Conservation (phyloP, 2,797 vertebrate species). For the Geotria australis region DNA sequence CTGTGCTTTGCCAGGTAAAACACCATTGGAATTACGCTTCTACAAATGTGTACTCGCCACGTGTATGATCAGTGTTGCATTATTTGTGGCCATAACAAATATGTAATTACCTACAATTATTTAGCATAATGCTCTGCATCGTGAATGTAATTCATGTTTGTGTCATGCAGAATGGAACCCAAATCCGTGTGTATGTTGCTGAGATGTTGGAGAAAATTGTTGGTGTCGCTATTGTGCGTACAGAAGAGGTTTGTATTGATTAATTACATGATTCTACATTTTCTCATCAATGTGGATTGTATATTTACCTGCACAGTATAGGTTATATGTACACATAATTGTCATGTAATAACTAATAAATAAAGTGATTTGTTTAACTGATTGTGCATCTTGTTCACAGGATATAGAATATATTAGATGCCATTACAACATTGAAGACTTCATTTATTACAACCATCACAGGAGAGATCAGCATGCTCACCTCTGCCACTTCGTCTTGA, state of each 20-base stretch:
- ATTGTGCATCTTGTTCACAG: constrained; percentile 12
- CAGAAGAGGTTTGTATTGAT: constrained; percentile 35
- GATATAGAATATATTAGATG: constrained; percentile 40
- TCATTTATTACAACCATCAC: constrained; percentile 41
- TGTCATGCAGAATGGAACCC: constrained; percentile 20
- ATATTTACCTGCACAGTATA: too few relatives aligned
- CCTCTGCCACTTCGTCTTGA: constrained; percentile 34
- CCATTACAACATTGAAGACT: constrained; percentile 57
- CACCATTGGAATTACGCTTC: too few relatives aligned
- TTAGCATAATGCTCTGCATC: too few relatives aligned
- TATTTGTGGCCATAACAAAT: too few relatives aligned
- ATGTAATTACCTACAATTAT: too few relatives aligned
- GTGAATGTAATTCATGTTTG: neutral
- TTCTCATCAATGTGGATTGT: neutral
- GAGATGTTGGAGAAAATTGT: constrained; percentile 24
- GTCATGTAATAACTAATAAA: neutral
- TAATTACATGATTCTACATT: neutral
- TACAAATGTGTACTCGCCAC: too few relatives aligned
- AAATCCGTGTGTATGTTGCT: constrained; percentile 32
- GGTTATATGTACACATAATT: too few relatives aligned
- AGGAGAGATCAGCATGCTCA: constrained; percentile 36
- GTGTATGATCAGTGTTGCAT: too few relatives aligned
- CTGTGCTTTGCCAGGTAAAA: too few relatives aligned
- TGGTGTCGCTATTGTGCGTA: constrained; percentile 30
- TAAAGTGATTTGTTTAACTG: neutral